These are phyloP conservation scores for Argyrosomus japonicus DNA, from an alignment of 2,113 vertebrate species.

Conservation along the genomic window DNA sequence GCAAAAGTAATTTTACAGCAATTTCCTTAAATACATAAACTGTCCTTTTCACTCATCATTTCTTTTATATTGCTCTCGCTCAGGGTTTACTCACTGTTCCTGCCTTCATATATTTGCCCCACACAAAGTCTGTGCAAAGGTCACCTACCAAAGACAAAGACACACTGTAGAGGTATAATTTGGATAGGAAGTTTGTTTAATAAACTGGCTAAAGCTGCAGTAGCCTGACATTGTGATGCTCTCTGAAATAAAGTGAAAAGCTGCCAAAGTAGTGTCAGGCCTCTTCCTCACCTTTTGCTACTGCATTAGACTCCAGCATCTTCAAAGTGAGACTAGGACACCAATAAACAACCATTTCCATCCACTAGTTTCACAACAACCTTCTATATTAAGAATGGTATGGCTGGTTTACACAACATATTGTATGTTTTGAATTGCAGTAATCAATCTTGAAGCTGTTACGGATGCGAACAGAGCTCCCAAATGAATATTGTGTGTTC, in stretches of 20 bases:
- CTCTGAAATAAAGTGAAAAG: neutral
- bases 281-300: neutral
- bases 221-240: neutral
- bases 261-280: neutral
- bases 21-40: neutral
- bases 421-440: slow-evolving; percentile 8
- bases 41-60: neutral
- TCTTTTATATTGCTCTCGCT: neutral
- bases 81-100: neutral
- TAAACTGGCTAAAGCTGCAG: neutral
- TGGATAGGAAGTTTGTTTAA: neutral
- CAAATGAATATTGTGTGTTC: slow-evolving; percentile 28
- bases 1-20: neutral
- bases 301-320: neutral
- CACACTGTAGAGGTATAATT: neutral
- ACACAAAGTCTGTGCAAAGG: neutral
- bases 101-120: neutral
- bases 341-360: neutral
- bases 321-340: slow-evolving; percentile 3
- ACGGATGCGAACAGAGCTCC: neutral
- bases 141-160: neutral
- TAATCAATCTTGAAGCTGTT: slow-evolving; percentile 15
- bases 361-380: neutral
- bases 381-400: neutral
- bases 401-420: neutral